Evolutionary conservation across 2,797 vertebrate genomes (phyloP).

Genomic region (Myoxocephalus aenaeus): DNA sequence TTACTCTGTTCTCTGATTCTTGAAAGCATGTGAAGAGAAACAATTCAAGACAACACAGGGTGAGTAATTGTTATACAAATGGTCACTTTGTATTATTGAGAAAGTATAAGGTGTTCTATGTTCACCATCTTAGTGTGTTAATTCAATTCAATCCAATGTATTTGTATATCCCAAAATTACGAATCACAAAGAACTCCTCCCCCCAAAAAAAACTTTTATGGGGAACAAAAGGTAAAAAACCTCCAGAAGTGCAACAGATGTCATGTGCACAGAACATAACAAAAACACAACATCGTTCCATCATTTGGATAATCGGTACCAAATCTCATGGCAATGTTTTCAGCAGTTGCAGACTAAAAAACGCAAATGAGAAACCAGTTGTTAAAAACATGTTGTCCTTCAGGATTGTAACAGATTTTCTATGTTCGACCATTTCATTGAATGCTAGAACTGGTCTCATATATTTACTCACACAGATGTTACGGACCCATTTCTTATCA

Average conservation of each 20-base stretch:
- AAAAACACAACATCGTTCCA: not conserved
- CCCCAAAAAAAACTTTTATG: not conserved
- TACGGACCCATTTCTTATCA: conserved; percentile 35
- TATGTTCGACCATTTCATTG: not conserved
- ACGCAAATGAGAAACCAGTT: not conserved
- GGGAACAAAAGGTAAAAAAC: not conserved
- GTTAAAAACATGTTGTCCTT: not conserved
- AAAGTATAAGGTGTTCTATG: not conserved
- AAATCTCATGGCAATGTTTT: not conserved
- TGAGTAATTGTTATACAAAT: not conserved
- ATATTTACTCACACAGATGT: conserved; percentile 4
- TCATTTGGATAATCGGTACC: not conserved
- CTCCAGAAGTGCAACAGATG: not conserved
- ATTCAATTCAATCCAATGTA: too few species aligned
- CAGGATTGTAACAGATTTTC: not conserved
- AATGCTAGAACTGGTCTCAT: not conserved
- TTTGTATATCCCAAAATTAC: too few species aligned
- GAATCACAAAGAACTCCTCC: too few species aligned
- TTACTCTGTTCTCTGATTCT: not conserved
- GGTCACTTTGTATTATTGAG: not conserved
- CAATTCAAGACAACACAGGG: not conserved
- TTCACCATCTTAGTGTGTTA: not conserved
- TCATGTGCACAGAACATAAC: not conserved
- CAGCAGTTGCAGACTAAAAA: not conserved
- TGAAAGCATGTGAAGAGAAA: not conserved